phyloP scores from a whole-genome alignment of 2,113 vertebrate species.

The Tachuris rubrigastra region DNA sequence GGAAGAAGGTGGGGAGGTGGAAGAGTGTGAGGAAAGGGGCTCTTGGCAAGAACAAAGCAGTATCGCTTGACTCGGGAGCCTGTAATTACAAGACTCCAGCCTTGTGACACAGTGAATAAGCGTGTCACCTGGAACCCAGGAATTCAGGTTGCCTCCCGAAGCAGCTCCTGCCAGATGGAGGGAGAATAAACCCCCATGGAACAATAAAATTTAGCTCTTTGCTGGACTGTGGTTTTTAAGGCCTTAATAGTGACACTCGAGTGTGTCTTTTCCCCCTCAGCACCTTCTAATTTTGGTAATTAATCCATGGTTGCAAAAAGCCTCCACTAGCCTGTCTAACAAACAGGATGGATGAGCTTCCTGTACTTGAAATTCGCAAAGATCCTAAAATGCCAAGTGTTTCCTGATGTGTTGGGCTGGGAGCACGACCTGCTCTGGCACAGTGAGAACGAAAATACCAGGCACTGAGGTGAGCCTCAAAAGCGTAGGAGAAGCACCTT shows the following conservation, averaged over 20 bases:
- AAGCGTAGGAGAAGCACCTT: neutral
- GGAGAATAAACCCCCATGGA: neutral
- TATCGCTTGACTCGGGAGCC: neutral
- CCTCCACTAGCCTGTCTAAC: neutral
- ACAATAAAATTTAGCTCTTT: neutral
- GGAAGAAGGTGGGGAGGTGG: conserved; percentile 22
- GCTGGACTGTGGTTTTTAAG: neutral
- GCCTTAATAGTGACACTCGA: neutral
- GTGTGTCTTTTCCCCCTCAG: neutral
- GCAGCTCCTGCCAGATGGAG: neutral
- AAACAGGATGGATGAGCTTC: neutral
- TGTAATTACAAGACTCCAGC: conserved; percentile 27
- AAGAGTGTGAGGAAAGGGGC: conserved; percentile 35
- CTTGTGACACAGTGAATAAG: conserved; percentile 25
- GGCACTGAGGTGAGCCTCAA: neutral
- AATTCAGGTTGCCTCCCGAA: neutral
- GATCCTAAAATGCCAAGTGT: neutral
- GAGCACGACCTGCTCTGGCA: neutral
- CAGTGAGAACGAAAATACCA: rapidly evolving
- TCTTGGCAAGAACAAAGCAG: conserved; percentile 17
- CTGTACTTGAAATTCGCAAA: neutral
- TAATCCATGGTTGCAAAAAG: neutral
- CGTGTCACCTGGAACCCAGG: neutral
- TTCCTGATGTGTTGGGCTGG: neutral
- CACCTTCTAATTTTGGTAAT: neutral